phyloP scores from a whole-genome alignment of 2,113 vertebrate genomes.

The Zootoca vivipara region DNA sequence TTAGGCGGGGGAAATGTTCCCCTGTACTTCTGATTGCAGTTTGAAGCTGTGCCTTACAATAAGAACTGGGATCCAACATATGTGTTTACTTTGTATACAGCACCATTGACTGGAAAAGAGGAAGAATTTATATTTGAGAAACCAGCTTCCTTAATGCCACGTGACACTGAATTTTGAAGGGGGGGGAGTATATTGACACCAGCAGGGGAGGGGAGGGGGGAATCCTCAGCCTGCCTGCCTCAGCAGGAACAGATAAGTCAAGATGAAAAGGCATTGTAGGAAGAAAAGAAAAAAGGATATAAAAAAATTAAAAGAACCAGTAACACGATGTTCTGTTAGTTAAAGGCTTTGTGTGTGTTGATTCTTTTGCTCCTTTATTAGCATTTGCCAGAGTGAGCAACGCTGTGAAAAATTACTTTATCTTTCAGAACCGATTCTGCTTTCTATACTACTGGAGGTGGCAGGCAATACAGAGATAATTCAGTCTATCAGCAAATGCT shows the following conservation, averaged over 20 bases:
- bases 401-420: conserved; percentile 13
- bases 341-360: not conserved
- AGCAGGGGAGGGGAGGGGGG: conserved; percentile 49
- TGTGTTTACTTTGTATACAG: conserved; percentile 11
- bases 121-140: conserved; percentile 52
- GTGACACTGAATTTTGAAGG: conserved; percentile 55
- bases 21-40: not conserved
- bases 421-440: conserved; percentile 18
- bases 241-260: conserved; percentile 27
- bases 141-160: conserved; percentile 52
- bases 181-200: conserved; percentile 44
- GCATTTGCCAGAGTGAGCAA: not conserved
- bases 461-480: conserved; percentile 22
- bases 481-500: conserved; percentile 36
- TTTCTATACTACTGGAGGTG: not conserved
- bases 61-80: not conserved
- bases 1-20: not conserved
- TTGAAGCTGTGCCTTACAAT: not conserved
- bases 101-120: not conserved
- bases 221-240: conserved; percentile 14
- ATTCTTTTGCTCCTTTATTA: not conserved
- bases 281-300: conserved; percentile 17
- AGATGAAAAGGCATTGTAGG: not conserved
- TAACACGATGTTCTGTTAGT: not conserved
- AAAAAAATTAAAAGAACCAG: not conserved